phyloP scores from a whole-genome alignment of 2,888 invertebrate species.

The Aspidapion aeneum region DNA sequence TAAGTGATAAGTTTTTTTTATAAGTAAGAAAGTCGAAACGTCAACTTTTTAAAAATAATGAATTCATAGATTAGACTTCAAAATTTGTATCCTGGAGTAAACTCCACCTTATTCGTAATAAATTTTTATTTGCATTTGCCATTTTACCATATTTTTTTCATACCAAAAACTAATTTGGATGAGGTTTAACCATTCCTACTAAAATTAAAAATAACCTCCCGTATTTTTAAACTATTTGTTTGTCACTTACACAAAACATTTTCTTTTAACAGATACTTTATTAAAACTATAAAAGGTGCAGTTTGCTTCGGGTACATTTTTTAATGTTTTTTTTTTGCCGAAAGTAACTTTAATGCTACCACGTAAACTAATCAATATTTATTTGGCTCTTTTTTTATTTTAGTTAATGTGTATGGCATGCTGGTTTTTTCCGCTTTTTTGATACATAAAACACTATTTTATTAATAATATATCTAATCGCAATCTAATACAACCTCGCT shows the following conservation, averaged over 20 bases:
- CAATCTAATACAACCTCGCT: not conserved
- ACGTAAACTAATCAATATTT: not conserved
- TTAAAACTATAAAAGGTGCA: slow-evolving; percentile 47
- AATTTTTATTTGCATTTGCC: slow-evolving; percentile 45
- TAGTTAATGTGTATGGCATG: not conserved
- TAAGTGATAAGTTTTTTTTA: too few relatives aligned
- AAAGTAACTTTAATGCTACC: not conserved
- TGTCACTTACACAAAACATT: slow-evolving; percentile 7
- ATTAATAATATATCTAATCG: not conserved
- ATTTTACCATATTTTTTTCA: slow-evolving; percentile 27
- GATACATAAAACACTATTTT: not conserved
- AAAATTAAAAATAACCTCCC: slow-evolving; percentile 17
- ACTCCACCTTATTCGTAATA: slow-evolving; percentile 47
- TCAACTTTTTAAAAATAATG: too few relatives aligned
- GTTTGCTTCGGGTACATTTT: slow-evolving; percentile 44
- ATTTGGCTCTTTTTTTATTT: not conserved
- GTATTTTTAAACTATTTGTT: slow-evolving; percentile 5
- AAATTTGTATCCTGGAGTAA: slow-evolving; percentile 46
- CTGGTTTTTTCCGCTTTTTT: not conserved
- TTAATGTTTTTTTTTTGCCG: not conserved
- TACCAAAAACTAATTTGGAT: slow-evolving; percentile 13
- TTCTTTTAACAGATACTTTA: slow-evolving; percentile 5
- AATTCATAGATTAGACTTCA: not conserved
- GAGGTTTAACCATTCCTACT: slow-evolving; percentile 2
- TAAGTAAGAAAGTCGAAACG: too few relatives aligned